Percentiles rank a stretch among this genome's conserved stretches.
These are phyloP conservation scores for Labroides dimidiatus DNA, from an alignment of 2,797 vertebrate species.

Conservation along the genomic window DNA sequence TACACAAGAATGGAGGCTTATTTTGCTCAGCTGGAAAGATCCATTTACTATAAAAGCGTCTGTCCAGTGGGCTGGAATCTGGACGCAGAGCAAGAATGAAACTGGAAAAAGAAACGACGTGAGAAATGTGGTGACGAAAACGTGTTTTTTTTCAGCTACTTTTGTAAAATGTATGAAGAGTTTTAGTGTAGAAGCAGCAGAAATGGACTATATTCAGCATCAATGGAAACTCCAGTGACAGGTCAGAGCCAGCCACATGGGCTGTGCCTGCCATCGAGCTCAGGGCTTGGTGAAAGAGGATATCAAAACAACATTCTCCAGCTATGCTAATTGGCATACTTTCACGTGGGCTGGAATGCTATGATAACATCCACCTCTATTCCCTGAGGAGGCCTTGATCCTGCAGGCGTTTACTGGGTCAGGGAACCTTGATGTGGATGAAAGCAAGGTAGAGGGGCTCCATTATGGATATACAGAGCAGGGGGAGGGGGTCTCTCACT, in stretches of 20 bases:
- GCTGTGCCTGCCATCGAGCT: slow-evolving; percentile 33
- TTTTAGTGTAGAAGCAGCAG: slow-evolving; percentile 22
- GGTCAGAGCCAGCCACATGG: slow-evolving; percentile 35
- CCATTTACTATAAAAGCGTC: slow-evolving; percentile 43
- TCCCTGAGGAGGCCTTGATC: slow-evolving; percentile 73
- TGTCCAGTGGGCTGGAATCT: slow-evolving; percentile 5
- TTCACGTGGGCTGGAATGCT: slow-evolving; percentile 79
- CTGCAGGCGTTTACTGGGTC: slow-evolving; percentile 75
- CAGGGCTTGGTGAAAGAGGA: slow-evolving; percentile 51
- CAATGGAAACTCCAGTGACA: slow-evolving; percentile 49
- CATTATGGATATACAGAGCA: slow-evolving; percentile 54
- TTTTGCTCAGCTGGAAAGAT: slow-evolving; percentile 14
- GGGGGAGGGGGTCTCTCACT: slow-evolving; percentile 52
- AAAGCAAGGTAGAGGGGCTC: slow-evolving; percentile 70
- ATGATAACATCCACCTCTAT: slow-evolving; percentile 78
- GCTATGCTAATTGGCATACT: slow-evolving; percentile 78
- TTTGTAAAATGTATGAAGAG: slow-evolving; percentile 26
- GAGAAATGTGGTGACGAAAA: slow-evolving; percentile 25
- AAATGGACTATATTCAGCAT: slow-evolving; percentile 47
- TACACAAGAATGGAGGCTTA: slow-evolving; percentile 2
- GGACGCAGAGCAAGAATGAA: slow-evolving; percentile 19
- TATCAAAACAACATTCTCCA: slow-evolving; percentile 75
- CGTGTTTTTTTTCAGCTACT: slow-evolving; percentile 24
- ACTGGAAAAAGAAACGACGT: slow-evolving; percentile 14
- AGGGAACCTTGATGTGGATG: slow-evolving; percentile 71